phyloP scores from a whole-genome alignment of 2,113 vertebrate genomes.

The Jaculus jaculus region DNA sequence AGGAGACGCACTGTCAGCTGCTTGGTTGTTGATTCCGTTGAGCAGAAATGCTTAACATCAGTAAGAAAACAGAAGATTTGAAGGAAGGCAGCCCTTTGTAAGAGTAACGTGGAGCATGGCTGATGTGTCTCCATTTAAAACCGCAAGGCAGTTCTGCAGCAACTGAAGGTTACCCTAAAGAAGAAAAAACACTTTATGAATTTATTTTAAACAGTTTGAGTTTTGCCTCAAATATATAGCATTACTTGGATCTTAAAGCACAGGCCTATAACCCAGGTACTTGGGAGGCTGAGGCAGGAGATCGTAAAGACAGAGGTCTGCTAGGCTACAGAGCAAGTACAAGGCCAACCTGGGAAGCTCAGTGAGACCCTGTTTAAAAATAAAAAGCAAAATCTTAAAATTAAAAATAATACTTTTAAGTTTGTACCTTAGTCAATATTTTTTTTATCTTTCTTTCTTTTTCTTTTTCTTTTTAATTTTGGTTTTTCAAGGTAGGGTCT shows the following conservation, averaged over 20 bases:
- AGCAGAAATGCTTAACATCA: constrained; percentile 83
- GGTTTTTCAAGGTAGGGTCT: too few relatives aligned
- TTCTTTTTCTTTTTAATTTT: too few relatives aligned
- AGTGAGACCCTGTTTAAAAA: too few relatives aligned
- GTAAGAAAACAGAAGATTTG: constrained; percentile 84
- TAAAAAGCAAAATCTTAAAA: too few relatives aligned
- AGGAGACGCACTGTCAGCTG: constrained; percentile 82
- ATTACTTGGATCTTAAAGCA: background rate
- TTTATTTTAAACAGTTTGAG: background rate
- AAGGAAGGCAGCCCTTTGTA: constrained; percentile 89
- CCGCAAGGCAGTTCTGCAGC: constrained; percentile 96
- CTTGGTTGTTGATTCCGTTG: constrained; percentile 77
- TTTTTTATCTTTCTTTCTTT: too few relatives aligned
- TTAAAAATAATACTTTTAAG: too few relatives aligned
- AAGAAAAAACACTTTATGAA: constrained; percentile 46
- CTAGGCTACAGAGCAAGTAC: background rate
- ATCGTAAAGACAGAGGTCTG: too few relatives aligned
- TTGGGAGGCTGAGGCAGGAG: background rate
- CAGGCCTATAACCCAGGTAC: background rate
- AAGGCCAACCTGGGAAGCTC: background rate
- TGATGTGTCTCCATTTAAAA: constrained; percentile 97
- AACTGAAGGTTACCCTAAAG: constrained; percentile 96
- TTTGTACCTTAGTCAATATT: too few relatives aligned
- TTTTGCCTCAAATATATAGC: background rate
- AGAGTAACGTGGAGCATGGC: constrained; percentile 78